A percentile compares a stretch with the other conserved stretches of the same genome.
These are phyloP conservation scores for Pollachius pollachius DNA, from an alignment of 2,113 vertebrate species.

Conservation along the genomic window DNA sequence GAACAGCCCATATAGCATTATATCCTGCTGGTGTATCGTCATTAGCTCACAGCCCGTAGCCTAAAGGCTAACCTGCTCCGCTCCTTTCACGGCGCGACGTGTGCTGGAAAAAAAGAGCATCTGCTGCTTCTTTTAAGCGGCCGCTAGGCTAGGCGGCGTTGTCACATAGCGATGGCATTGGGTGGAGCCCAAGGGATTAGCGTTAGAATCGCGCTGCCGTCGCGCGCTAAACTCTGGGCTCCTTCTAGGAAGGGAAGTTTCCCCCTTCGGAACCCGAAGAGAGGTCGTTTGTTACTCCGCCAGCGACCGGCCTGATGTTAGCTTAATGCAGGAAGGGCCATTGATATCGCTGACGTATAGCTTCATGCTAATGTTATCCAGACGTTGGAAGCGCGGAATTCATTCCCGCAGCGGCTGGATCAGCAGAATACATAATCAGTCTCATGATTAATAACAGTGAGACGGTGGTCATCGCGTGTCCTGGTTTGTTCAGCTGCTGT, in stretches of 20 bases:
- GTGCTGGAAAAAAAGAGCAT: conserved; percentile 11
- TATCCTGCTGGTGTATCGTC: conserved; percentile 31
- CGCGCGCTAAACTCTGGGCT: background rate
- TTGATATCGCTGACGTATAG: too few species aligned
- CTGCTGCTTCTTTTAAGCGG: conserved; percentile 1
- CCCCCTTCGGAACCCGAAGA: background rate
- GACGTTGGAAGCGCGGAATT: too few species aligned
- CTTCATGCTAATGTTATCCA: too few species aligned
- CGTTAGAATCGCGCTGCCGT: background rate
- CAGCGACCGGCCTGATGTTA: too few species aligned
- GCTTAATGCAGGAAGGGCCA: too few species aligned
- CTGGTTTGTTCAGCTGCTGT: too few species aligned
- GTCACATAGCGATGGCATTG: conserved; percentile 6
- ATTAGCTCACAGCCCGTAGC: conserved; percentile 47
- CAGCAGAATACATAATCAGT: too few species aligned
- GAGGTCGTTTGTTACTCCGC: too few species aligned
- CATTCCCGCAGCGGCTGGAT: too few species aligned
- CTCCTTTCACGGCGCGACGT: background rate
- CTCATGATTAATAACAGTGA: too few species aligned
- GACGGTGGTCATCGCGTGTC: too few species aligned
- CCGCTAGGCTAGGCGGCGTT: background rate
- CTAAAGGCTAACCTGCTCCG: conserved; percentile 8
- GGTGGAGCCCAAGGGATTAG: background rate
- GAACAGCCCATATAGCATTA: conserved; percentile 8
- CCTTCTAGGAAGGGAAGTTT: background rate